A percentile compares a stretch with the other conserved stretches of the same genome.
Conservation (phyloP, 92 coral and sea anemone genomes). For the Meandrina meandrites region DNA sequence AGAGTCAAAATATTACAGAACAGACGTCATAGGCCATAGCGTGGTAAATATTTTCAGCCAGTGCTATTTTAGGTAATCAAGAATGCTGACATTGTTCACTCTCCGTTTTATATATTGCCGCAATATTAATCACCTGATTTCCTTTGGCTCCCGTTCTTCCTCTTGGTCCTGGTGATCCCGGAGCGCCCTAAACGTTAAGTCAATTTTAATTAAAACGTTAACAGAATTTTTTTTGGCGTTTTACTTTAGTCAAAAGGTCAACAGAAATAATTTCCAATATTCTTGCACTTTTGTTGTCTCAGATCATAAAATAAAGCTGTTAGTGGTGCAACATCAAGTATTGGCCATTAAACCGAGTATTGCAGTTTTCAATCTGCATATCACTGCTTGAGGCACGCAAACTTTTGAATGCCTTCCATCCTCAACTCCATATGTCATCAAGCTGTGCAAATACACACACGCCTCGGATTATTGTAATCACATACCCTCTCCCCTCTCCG, state of each 20-base stretch:
- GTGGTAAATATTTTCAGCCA: neutral
- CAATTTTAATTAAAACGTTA: neutral
- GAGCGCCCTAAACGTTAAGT: conserved; percentile 7
- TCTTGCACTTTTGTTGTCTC: neutral
- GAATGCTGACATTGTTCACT: too few relatives aligned
- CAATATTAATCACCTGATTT: conserved; percentile 1
- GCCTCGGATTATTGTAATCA: neutral
- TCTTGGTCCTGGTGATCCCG: conserved; percentile 11
- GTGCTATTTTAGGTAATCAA: neutral
- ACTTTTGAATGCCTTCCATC: too few relatives aligned
- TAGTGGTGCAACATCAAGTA: neutral
- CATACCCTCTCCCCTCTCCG: conserved; percentile 26
- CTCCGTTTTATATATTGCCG: neutral
- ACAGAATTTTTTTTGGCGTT: neutral
- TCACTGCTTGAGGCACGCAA: neutral
- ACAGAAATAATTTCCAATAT: neutral
- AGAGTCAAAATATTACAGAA: neutral
- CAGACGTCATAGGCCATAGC: neutral
- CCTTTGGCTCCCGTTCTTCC: conserved; percentile 34
- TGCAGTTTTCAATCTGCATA: too few relatives aligned
- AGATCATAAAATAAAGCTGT: neutral
- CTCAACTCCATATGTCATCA: neutral
- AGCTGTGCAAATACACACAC: neutral
- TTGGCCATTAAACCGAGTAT: neutral
- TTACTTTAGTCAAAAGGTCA: neutral